These are phyloP conservation scores for Cervus canadensis DNA, from an alignment of 2,113 vertebrate genomes.

Conservation along the genomic window DNA sequence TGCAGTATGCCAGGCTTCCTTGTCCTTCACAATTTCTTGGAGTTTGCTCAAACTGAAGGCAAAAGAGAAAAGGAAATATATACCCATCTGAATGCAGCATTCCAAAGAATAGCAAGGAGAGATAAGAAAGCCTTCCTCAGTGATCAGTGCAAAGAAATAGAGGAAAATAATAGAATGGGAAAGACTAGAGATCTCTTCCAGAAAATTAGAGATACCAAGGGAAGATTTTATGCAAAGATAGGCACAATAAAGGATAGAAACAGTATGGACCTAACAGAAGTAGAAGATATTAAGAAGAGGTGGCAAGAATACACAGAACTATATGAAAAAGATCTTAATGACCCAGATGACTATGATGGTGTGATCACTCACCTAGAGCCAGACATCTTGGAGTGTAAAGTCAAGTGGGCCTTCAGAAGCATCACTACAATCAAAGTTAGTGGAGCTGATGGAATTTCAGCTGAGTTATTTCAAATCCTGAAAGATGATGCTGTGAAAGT, in stretches of 20 bases:
- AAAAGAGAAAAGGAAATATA: background rate
- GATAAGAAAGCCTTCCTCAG: background rate
- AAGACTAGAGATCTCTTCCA: background rate
- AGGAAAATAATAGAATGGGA: background rate
- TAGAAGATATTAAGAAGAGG: background rate
- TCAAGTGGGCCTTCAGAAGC: background rate
- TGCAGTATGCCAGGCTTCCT: background rate
- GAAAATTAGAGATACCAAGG: background rate
- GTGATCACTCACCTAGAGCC: background rate
- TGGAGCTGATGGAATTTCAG: background rate
- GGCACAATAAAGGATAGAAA: background rate
- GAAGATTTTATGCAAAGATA: background rate
- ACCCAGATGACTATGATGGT: background rate
- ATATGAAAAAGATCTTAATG: background rate
- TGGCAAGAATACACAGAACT: background rate
- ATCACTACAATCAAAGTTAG: background rate
- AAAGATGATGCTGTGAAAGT: background rate
- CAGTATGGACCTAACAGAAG: background rate
- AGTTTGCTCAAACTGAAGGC: background rate
- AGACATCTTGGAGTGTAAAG: background rate
- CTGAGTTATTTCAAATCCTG: background rate
- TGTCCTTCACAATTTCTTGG: background rate
- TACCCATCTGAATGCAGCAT: background rate
- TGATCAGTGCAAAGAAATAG: background rate
- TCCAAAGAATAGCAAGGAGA: background rate